Conservation (phyloP, 2,113 vertebrate species). For the Marmota flaviventris region DNA sequence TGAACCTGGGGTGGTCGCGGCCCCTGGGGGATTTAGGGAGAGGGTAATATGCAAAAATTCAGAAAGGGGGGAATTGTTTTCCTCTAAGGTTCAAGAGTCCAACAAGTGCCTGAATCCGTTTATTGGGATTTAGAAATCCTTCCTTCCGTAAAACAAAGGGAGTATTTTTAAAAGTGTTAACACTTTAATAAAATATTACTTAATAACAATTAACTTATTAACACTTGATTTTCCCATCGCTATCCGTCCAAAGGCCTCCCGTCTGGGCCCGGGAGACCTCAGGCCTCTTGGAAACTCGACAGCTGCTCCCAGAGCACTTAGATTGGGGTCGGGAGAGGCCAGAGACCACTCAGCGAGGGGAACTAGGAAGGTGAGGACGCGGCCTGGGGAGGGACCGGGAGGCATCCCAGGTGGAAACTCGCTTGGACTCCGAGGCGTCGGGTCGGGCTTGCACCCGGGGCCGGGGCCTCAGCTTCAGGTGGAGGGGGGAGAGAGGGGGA, state of each 20-base stretch:
- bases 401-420: not conserved
- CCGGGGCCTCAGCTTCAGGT: not conserved
- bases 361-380: not conserved
- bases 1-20: not conserved
- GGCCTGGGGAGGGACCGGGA: fast-evolving
- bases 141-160: constrained; percentile 90
- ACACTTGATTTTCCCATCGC: constrained; percentile 89
- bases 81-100: constrained; percentile 66
- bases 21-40: not conserved
- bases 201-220: constrained; percentile 4
- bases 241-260: constrained; percentile 91
- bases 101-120: constrained; percentile 82
- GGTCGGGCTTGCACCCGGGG: not conserved
- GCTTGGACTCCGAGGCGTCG: not conserved
- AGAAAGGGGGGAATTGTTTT: not conserved
- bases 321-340: constrained; percentile 78
- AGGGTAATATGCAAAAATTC: not conserved
- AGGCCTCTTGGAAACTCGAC: constrained; percentile 91
- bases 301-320: constrained; percentile 93
- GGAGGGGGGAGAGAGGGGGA: not conserved
- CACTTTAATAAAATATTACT: not conserved
- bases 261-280: constrained; percentile 91
- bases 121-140: constrained; percentile 90
- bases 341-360: not conserved
- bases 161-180: constrained; percentile 95